Evolutionary conservation across 2,888 invertebrate species (phyloP).

Genomic region (Chorisops tibialis): DNA sequence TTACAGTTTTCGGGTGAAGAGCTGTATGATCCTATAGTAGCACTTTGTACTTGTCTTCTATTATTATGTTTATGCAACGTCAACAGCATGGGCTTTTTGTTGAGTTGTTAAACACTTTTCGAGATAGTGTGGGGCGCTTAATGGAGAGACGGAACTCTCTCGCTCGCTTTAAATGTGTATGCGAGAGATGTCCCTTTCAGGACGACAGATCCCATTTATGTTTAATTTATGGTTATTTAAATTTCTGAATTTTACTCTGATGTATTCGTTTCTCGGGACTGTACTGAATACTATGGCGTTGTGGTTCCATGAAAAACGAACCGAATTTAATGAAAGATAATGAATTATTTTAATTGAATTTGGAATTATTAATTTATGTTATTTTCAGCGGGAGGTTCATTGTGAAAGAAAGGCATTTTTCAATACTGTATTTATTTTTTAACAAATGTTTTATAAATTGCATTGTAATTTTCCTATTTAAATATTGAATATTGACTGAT

Average conservation of each 20-base stretch:
- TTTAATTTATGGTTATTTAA: conserved; percentile 21
- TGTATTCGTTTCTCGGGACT: neutral
- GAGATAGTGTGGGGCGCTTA: conserved; percentile 1
- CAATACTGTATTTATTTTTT: no score
- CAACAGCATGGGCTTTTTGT: conserved; percentile 25
- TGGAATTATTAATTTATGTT: neutral
- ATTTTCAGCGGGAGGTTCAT: no score
- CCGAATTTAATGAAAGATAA: neutral
- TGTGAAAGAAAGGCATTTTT: no score
- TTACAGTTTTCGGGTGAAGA: conserved; percentile 13
- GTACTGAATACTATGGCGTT: no score
- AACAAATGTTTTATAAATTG: no score
- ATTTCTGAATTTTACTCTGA: neutral
- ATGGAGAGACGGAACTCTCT: conserved; percentile 4
- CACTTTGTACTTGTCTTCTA: conserved; percentile 25
- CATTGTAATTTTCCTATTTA: no score
- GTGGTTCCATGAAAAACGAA: no score
- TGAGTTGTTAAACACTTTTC: conserved; percentile 25
- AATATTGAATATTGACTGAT: no score
- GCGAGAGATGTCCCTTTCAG: conserved; percentile 1
- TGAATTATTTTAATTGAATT: neutral
- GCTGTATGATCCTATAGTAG: conserved; percentile 12
- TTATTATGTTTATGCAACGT: conserved; percentile 26
- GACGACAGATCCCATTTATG: conserved; percentile 15
- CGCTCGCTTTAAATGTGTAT: neutral